phyloP scores from a whole-genome alignment of 2,888 invertebrate species.

The Scaptomyza cyrtandrae region DNA sequence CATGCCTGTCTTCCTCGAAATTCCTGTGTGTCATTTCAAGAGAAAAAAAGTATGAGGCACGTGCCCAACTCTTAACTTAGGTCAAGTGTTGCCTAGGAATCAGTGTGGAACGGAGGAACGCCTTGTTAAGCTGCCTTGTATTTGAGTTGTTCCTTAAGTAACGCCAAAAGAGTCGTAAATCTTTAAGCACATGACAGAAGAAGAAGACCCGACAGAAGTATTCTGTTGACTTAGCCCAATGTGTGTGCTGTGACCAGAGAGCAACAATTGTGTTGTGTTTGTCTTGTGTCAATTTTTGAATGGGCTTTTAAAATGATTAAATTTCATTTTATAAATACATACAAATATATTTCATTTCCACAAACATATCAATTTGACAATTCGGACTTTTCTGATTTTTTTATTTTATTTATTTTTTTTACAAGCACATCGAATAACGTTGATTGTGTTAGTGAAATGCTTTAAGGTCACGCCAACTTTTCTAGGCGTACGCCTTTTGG shows the following conservation, averaged over 20 bases:
- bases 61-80: neutral
- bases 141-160: neutral
- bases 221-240: constrained; percentile 11
- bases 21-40: neutral
- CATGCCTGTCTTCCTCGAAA: neutral
- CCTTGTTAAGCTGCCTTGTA: neutral
- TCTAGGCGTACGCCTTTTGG: constrained; percentile 34
- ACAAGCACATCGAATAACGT: constrained; percentile 43
- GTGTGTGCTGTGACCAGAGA: constrained; percentile 17
- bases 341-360: constrained; percentile 6
- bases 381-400: constrained; percentile 4
- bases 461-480: constrained; percentile 35
- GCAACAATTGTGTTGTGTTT: constrained; percentile 57
- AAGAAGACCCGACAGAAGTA: neutral
- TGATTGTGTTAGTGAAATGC: constrained; percentile 11
- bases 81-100: constrained; percentile 9
- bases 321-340: constrained; percentile 64
- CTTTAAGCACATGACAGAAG: neutral
- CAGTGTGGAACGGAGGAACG: neutral
- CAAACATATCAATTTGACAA: constrained; percentile 53
- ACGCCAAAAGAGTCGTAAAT: constrained; percentile 11
- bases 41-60: neutral
- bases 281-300: constrained; percentile 60
- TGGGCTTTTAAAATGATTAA: constrained; percentile 76
- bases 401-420: constrained; percentile 16